Percentiles rank a stretch among this genome's conserved stretches.
Conservation (phyloP, 92 coral and sea anemone genomes). For the Diadumene lineata region DNA sequence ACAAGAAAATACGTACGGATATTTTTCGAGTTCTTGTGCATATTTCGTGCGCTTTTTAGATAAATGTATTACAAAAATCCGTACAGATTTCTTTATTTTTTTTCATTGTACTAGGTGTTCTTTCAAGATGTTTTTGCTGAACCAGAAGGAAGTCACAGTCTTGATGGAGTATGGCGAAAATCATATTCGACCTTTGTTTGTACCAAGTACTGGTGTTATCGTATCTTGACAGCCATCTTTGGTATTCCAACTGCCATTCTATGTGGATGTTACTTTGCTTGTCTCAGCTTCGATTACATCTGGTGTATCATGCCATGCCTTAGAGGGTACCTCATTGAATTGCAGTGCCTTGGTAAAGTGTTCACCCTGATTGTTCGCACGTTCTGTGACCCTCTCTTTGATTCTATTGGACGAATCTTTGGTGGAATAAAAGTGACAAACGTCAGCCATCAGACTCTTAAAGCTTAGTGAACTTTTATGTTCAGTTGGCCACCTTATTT, state of each 20-base stretch:
- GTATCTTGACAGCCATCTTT: slow-evolving; percentile 59
- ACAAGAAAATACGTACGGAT: no score
- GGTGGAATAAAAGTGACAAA: slow-evolving; percentile 49
- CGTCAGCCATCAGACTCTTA: slow-evolving; percentile 10
- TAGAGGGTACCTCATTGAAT: slow-evolving; percentile 59
- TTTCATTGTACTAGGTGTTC: slow-evolving; percentile 12
- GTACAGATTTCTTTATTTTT: not conserved
- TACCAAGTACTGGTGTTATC: slow-evolving; percentile 61
- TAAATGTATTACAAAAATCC: no score
- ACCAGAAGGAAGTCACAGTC: slow-evolving; percentile 50
- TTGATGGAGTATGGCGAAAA: slow-evolving; percentile 35
- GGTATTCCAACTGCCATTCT: slow-evolving; percentile 72
- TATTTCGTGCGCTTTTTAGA: no score
- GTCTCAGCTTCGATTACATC: slow-evolving; percentile 75
- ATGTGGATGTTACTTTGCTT: slow-evolving; percentile 77
- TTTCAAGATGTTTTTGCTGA: slow-evolving; percentile 64
- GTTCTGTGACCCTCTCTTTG: slow-evolving; percentile 69
- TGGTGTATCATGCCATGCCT: slow-evolving; percentile 85
- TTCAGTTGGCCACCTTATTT: not conserved
- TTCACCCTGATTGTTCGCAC: slow-evolving; percentile 51
- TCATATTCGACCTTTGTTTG: slow-evolving; percentile 43
- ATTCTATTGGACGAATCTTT: slow-evolving; percentile 69
- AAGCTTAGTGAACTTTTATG: not conserved
- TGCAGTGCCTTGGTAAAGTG: slow-evolving; percentile 73
- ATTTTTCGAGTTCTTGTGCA: no score